Evolutionary conservation across 2,797 vertebrate species (phyloP), one percentile per base, ranked within the genome.

Genomic region (Myoxocephalus aenaeus): DNA sequence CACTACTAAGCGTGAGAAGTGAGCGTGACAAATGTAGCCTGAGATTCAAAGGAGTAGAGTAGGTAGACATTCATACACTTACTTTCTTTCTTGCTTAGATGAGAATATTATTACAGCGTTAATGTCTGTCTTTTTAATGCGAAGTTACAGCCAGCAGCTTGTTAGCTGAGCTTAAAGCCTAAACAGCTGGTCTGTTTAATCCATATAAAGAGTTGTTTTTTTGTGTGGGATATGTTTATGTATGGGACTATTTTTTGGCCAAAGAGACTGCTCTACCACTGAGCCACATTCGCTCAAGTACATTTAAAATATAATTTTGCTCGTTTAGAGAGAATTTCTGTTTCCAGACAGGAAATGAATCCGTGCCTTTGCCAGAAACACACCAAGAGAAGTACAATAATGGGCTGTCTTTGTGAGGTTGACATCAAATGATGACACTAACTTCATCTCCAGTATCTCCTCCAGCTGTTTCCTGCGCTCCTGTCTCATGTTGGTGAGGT

Each of bases 371-470:
- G 11, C 15, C 1, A 61, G 25, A 40, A 38, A 65, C 18, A 36
- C 25, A 57, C 18, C 3, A 25, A 20, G 0, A 42, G 0, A 59
- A 42, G 1, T 59, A 9, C 56, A 65, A 68, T 2, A 1, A n/a
- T 36, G 65, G 1, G 4, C 6, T 0, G 9, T 29, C 2, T 56
- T 15, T 44, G 4, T 42, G 22, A 62, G 34, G 38, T n/a, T 34
- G 53, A 65, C 4, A 61, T 63, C 8, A 70, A 62, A 61, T 1
- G 12, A n/a, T 48, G 38, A 42, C 42, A 94, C 97, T 95, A 90
- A 99, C 98, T 99, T 99, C 98, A 99, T 99, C 91, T 99, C 98
- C 56, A 99, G 94, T 87, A 99, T 98, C 93, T 99, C 98, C 90
- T 99, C 98, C 53, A 99, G 96, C 91, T 99, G 98, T 83, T 98